phyloP scores from a whole-genome alignment of 2,888 invertebrate species.

The Drosophila mulleri region DNA sequence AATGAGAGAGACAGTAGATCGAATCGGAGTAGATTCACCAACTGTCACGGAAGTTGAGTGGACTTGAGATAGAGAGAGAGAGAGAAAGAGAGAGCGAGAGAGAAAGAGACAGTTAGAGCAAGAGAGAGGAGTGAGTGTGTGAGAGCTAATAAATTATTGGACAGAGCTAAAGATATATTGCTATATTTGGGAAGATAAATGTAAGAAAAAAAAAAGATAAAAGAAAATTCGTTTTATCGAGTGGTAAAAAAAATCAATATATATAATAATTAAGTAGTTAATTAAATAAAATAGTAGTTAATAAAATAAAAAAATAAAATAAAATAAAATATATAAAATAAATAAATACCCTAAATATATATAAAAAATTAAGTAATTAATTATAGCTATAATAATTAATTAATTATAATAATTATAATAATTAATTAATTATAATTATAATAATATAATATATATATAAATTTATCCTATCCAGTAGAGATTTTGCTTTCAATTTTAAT shows the following conservation, averaged over 20 bases:
- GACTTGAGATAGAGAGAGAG: background rate
- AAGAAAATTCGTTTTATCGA: background rate
- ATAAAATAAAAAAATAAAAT: too few species aligned
- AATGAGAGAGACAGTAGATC: conserved; percentile 21
- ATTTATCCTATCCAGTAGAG: too few species aligned
- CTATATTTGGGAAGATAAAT: background rate
- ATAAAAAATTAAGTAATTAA: too few species aligned
- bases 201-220: background rate
- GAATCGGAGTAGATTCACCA: conserved; percentile 11
- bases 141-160: background rate
- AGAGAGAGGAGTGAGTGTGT: background rate
- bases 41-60: background rate
- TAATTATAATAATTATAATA: too few species aligned
- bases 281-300: too few species aligned
- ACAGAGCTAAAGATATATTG: background rate
- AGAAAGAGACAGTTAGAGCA: background rate
- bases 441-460: too few species aligned
- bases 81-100: background rate
- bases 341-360: too few species aligned
- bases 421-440: too few species aligned
- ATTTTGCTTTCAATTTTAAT: too few species aligned
- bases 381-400: too few species aligned
- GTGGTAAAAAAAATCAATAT: background rate
- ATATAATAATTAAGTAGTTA: too few species aligned
- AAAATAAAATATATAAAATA: too few species aligned